These are phyloP conservation scores for Bombycilla garrulus DNA, from an alignment of 2,113 vertebrate species.

Conservation along the genomic window DNA sequence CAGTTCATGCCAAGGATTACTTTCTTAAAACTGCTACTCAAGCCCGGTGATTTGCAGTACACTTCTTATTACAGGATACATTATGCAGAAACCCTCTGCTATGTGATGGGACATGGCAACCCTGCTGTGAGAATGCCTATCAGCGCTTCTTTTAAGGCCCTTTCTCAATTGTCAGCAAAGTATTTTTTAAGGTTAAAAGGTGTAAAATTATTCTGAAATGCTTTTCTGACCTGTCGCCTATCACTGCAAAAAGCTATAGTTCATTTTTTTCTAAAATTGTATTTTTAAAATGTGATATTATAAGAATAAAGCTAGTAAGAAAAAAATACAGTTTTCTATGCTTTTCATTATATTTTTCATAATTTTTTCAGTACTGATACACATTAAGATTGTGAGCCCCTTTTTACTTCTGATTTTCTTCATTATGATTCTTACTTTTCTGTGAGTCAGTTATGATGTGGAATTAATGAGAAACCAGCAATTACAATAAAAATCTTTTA, in stretches of 20 bases:
- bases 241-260: constrained; percentile 79
- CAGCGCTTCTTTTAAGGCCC: constrained; percentile 85
- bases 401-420: constrained; percentile 58
- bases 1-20: constrained; percentile 71
- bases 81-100: constrained; percentile 80
- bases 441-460: not conserved
- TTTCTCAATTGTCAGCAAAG: constrained; percentile 86
- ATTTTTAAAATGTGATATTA: constrained; percentile 76
- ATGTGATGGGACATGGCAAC: constrained; percentile 79
- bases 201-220: constrained; percentile 90
- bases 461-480: constrained; percentile 59
- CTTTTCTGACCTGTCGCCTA: constrained; percentile 86
- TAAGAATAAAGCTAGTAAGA: constrained; percentile 68
- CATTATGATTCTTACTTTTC: constrained; percentile 33
- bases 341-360: constrained; percentile 36
- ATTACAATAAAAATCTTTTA: not conserved
- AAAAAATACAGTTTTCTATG: constrained; percentile 68
- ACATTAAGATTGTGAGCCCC: constrained; percentile 8
- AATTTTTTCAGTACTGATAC: not conserved
- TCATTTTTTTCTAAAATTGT: constrained; percentile 77
- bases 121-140: constrained; percentile 83
- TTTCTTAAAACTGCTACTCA: constrained; percentile 72
- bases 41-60: constrained; percentile 70
- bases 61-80: constrained; percentile 78
- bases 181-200: constrained; percentile 90